These are phyloP conservation scores for Psylliodes chrysocephalus DNA, from an alignment of 2,888 invertebrate species.

Conservation along the genomic window DNA sequence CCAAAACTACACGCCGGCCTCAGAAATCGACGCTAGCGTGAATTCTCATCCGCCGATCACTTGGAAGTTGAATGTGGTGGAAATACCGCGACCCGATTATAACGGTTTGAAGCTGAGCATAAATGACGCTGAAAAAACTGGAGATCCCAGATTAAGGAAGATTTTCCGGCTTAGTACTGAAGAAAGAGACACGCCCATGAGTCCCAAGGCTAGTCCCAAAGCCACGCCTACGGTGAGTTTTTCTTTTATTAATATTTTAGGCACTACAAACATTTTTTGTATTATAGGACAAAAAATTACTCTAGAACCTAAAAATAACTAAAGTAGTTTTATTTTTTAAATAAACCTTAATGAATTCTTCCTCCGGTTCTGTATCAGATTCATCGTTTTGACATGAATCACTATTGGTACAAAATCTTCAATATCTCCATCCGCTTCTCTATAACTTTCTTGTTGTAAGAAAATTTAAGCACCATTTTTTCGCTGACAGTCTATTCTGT, in stretches of 20 bases:
- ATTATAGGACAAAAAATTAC: too few species aligned
- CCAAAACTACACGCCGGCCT: constrained; percentile 85
- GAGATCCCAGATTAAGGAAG: constrained; percentile 81
- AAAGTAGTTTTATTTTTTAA: too few species aligned
- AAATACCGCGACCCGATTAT: constrained; percentile 80
- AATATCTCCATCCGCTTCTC: too few species aligned
- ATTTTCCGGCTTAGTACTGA: constrained; percentile 76
- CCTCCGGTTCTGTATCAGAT: too few species aligned
- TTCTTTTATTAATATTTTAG: background rate
- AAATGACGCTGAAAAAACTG: constrained; percentile 76
- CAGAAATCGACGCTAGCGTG: constrained; percentile 86
- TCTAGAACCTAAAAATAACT: too few species aligned
- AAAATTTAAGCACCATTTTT: too few species aligned
- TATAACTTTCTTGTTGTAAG: too few species aligned
- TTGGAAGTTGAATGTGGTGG: constrained; percentile 71
- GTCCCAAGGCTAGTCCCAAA: constrained; percentile 64
- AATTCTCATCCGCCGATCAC: constrained; percentile 79
- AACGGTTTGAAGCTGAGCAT: constrained; percentile 77
- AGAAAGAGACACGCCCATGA: constrained; percentile 70
- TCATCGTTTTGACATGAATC: too few species aligned
- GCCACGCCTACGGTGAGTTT: constrained; percentile 56
- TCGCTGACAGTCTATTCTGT: too few species aligned
- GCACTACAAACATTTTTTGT: too few species aligned
- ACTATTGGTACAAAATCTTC: too few species aligned
- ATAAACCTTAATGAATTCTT: too few species aligned